These are phyloP conservation scores for Aegotheles bennettii DNA, from an alignment of 2,113 vertebrate genomes.

Conservation along the genomic window DNA sequence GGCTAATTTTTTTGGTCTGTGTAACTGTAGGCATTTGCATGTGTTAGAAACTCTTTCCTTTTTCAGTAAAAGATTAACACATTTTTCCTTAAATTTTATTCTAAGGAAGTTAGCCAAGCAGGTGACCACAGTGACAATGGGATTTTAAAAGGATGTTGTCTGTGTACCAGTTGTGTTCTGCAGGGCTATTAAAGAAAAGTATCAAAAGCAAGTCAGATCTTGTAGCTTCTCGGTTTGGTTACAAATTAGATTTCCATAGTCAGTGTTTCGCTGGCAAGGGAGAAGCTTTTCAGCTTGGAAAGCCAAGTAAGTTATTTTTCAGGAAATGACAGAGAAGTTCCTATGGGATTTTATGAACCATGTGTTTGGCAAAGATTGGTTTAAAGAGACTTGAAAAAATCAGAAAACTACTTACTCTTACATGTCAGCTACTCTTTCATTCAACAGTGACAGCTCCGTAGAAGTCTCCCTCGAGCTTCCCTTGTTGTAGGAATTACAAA, in stretches of 20 bases:
- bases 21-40: neutral
- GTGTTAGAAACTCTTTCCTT: neutral
- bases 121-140: neutral
- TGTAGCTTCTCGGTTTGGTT: neutral
- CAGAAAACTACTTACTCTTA: constrained; percentile 41
- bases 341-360: constrained; percentile 37
- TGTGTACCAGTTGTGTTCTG: neutral
- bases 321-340: constrained; percentile 47
- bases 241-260: constrained; percentile 24
- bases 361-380: constrained; percentile 59
- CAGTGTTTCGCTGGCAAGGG: neutral
- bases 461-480: neutral
- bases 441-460: neutral
- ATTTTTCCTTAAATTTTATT: neutral
- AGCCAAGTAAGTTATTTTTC: constrained; percentile 58
- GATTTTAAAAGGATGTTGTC: neutral
- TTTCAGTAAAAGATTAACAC: neutral
- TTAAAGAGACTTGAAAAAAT: constrained; percentile 51
- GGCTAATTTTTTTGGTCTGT: neutral
- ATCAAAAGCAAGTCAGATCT: neutral
- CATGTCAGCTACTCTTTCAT: constrained; percentile 39
- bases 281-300: constrained; percentile 12
- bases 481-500: neutral
- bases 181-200: neutral
- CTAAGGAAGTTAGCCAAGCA: neutral